Conservation (phyloP, 2,113 vertebrate genomes). For the Alouatta palliata region DNA sequence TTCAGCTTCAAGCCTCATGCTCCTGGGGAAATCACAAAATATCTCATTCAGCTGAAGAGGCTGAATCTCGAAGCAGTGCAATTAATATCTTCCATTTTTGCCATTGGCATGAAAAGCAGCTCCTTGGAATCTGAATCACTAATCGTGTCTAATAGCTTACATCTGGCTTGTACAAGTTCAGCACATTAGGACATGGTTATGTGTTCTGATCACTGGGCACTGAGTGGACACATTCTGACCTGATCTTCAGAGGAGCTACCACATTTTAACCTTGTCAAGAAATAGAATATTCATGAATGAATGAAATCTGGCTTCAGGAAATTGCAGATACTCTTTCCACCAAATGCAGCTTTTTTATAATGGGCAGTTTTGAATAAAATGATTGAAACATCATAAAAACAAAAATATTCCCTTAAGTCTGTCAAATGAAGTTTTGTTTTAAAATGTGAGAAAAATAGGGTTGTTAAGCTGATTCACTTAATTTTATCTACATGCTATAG, state of each 20-base stretch:
- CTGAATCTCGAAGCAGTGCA: conserved; percentile 79
- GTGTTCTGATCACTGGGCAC: neutral
- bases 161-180: conserved; percentile 77
- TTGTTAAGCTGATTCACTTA: neutral
- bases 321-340: neutral
- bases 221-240: neutral
- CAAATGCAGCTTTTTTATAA: neutral
- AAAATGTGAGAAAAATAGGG: neutral
- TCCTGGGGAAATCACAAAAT: conserved; percentile 82
- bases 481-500: neutral
- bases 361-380: neutral
- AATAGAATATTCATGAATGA: conserved; percentile 50
- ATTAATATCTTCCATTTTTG: conserved; percentile 84
- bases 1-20: conserved; percentile 81
- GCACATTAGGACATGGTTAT: conserved; percentile 48
- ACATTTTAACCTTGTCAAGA: neutral
- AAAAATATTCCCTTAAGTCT: neutral
- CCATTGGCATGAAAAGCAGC: conserved; percentile 76
- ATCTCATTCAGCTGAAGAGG: conserved; percentile 83
- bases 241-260: neutral
- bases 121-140: conserved; percentile 77
- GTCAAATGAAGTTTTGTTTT: conserved; percentile 19
- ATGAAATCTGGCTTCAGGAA: neutral
- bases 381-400: neutral
- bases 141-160: conserved; percentile 81